Evolutionary conservation across 2,888 invertebrate genomes (phyloP).

Genomic region (Anticlea derivata): DNA sequence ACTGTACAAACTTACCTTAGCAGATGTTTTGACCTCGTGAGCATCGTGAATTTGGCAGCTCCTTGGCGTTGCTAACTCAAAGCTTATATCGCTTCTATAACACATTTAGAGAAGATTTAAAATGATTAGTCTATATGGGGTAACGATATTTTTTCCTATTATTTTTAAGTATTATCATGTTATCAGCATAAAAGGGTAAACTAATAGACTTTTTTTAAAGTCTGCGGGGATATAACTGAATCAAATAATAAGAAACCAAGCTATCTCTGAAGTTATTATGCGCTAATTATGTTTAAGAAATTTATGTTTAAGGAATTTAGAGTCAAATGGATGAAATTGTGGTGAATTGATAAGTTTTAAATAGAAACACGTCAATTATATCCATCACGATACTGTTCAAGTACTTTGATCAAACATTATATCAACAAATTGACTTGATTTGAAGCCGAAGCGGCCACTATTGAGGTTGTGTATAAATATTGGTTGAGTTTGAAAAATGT

Average conservation of each 20-base stretch:
- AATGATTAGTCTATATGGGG: no score
- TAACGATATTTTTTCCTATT: no score
- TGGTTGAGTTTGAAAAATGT: background rate
- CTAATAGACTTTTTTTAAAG: background rate
- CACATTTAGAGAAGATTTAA: no score
- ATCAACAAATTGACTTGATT: slow-evolving; percentile 34
- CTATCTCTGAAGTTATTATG: background rate
- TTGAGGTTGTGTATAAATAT: slow-evolving; percentile 52
- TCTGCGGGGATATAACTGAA: background rate
- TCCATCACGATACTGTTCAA: slow-evolving; percentile 32
- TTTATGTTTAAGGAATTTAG: background rate
- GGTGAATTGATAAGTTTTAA: slow-evolving; percentile 25
- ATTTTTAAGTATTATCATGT: background rate
- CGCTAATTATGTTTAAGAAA: background rate
- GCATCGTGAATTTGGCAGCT: no score
- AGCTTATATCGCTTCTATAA: no score
- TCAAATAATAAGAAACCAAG: background rate
- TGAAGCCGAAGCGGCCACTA: slow-evolving; percentile 37
- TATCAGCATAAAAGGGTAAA: background rate
- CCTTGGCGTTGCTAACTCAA: no score
- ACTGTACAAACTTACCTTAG: no score
- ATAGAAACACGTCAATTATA: slow-evolving; percentile 51
- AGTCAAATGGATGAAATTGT: background rate
- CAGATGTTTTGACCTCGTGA: no score
- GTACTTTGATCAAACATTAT: slow-evolving; percentile 37